These are phyloP conservation scores for Ciona savignyi DNA, from an alignment of 23 tunicate species.

Conservation along the genomic window DNA sequence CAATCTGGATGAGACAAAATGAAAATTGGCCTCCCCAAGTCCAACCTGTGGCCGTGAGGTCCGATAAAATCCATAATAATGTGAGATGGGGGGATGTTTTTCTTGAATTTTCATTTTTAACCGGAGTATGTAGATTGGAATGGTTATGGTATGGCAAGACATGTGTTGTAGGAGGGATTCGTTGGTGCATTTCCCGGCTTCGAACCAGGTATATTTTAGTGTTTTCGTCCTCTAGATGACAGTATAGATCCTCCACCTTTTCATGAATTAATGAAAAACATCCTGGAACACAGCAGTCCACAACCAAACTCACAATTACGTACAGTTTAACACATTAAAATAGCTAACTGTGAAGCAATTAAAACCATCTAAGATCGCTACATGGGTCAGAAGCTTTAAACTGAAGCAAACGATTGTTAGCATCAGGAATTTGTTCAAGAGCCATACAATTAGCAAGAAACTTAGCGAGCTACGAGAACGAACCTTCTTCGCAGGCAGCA, in stretches of 20 bases:
- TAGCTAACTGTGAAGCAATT: no score
- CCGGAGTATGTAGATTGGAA: neutral
- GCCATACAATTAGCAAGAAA: neutral
- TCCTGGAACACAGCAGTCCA: no score
- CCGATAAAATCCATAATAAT: constrained; percentile 11
- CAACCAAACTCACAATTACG: no score
- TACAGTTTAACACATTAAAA: no score
- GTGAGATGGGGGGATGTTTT: neutral
- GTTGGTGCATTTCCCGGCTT: constrained; percentile 40
- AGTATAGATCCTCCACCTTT: constrained; percentile 87
- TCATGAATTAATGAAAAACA: no score
- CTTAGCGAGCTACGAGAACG: neutral
- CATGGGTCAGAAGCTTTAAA: no score
- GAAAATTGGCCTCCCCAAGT: no score
- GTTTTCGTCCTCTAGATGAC: constrained; percentile 68
- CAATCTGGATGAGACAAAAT: no score
- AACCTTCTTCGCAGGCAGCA: constrained; percentile 84
- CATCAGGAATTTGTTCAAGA: no score
- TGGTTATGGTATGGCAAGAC: constrained; percentile 34
- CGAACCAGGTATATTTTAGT: constrained; percentile 65
- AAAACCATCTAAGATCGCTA: no score
- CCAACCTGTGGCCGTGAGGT: constrained; percentile 24
- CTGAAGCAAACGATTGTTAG: no score
- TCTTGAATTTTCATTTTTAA: neutral
- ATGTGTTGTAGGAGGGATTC: constrained; percentile 8